phyloP scores from a whole-genome alignment of 2,797 vertebrate species.

The Micromesistius poutassou region DNA sequence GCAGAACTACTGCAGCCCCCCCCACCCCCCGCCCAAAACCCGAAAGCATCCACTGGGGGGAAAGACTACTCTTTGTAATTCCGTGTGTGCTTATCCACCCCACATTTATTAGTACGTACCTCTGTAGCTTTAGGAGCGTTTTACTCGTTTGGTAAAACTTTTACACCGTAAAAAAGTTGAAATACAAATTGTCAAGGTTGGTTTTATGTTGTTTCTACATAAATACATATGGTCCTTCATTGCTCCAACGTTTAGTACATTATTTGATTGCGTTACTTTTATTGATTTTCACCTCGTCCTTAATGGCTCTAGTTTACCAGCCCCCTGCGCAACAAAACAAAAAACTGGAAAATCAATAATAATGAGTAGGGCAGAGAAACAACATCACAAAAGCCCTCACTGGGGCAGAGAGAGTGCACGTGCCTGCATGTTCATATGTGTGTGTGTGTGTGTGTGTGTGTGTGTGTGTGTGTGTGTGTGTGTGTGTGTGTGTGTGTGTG shows the following conservation, averaged over 20 bases:
- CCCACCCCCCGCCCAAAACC: neutral
- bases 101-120: neutral
- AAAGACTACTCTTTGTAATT: neutral
- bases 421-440: neutral
- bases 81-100: neutral
- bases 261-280: neutral
- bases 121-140: neutral
- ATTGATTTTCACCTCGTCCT: neutral
- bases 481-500: neutral
- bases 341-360: neutral
- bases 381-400: neutral
- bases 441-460: neutral
- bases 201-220: neutral
- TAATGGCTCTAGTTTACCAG: neutral
- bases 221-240: neutral
- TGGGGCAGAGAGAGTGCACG: neutral
- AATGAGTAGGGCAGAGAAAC: neutral
- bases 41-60: neutral
- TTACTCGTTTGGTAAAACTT: neutral
- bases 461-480: constrained; percentile 3
- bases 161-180: neutral
- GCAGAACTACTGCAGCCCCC: neutral
- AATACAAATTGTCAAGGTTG: neutral
- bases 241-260: neutral
- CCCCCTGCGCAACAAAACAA: neutral